Conservation (phyloP, 1,140 invertebrate genomes). For the Onthophagus taurus region DNA sequence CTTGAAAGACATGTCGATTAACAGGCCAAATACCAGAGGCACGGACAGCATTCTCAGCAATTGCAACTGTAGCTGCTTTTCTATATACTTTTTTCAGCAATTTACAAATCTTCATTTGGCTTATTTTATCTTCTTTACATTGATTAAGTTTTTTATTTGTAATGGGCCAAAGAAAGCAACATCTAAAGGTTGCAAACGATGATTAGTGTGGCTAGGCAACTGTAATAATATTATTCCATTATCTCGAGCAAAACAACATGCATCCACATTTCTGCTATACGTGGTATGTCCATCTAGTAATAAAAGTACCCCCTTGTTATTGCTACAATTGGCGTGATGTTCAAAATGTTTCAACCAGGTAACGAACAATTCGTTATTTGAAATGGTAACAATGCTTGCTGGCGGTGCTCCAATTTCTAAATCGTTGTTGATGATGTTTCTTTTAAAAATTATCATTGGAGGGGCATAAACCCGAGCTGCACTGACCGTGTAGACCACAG, state of each 20-base stretch:
- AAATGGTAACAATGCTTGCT: conserved; percentile 12
- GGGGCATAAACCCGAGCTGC: conserved; percentile 7
- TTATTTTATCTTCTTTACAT: neutral
- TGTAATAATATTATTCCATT: conserved; percentile 25
- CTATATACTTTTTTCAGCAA: neutral
- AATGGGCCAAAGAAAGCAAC: conserved; percentile 34
- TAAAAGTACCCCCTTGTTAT: conserved; percentile 24
- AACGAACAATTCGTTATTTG: too few species aligned
- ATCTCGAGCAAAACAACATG: conserved; percentile 20
- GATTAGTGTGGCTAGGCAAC: conserved; percentile 35
- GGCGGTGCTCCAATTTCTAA: conserved; percentile 4
- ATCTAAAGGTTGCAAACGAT: conserved; percentile 34
- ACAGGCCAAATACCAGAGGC: conserved; percentile 3
- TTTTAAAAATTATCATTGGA: conserved; percentile 11
- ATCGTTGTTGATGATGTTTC: neutral
- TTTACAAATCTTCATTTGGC: neutral
- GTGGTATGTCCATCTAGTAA: conserved; percentile 28
- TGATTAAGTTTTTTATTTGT: neutral
- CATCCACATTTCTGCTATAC: conserved; percentile 25
- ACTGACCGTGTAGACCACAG: conserved; percentile 2
- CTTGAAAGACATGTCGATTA: conserved; percentile 4
- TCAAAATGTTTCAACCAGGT: too few species aligned
- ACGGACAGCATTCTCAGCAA: too few species aligned
- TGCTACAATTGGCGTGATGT: neutral
- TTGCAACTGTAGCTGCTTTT: neutral